Evolutionary conservation across 1,140 invertebrate species (phyloP).

Genomic region (Neuroterus valhalla): DNA sequence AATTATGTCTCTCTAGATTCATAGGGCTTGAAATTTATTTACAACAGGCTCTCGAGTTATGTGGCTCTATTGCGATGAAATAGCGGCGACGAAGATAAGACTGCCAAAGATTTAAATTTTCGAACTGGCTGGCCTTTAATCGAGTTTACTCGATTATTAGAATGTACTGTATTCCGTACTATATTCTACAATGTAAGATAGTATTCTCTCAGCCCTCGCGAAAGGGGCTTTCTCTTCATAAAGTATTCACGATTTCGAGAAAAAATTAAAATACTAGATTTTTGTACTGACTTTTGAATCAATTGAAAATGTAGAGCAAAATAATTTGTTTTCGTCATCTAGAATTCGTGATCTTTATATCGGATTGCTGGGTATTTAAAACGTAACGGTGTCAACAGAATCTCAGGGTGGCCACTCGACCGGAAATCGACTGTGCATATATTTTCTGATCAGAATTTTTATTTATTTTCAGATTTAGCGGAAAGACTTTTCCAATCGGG

Average conservation of each 20-base stretch:
- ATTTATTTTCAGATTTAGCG: too few relatives aligned
- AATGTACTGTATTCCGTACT: not conserved
- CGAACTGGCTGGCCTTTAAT: constrained; percentile 49
- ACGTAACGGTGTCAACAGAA: not conserved
- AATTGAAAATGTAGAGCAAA: not conserved
- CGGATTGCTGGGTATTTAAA: not conserved
- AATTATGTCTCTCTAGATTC: constrained; percentile 4
- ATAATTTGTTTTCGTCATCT: not conserved
- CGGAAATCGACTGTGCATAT: too few relatives aligned
- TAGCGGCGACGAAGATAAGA: constrained; percentile 38
- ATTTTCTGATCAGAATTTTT: too few relatives aligned
- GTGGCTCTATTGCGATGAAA: constrained; percentile 17
- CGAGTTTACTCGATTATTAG: constrained; percentile 47
- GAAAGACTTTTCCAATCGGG: too few relatives aligned
- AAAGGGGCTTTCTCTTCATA: not conserved
- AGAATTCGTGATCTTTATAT: not conserved
- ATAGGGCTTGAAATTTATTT: not conserved
- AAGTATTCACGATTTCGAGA: not conserved
- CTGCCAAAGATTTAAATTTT: constrained; percentile 55
- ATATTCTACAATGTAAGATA: constrained; percentile 13
- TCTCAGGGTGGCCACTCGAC: not conserved
- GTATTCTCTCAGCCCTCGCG: constrained; percentile 2
- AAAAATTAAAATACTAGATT: not conserved
- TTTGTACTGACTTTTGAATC: not conserved
- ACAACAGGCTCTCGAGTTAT: not conserved